Conservation (phyloP, 1,140 invertebrate genomes). For the Papilio xuthus region DNA sequence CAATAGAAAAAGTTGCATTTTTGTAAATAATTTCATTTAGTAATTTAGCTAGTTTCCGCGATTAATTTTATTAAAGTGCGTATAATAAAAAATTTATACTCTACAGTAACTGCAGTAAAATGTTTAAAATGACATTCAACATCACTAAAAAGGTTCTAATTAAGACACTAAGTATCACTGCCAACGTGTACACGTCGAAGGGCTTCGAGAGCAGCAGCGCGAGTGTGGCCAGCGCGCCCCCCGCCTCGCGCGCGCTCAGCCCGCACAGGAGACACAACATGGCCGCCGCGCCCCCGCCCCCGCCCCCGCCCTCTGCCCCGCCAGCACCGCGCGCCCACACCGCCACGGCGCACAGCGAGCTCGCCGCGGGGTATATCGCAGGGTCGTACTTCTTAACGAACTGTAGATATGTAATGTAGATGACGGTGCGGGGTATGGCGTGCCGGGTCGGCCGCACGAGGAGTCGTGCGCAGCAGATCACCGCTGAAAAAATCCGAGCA, state of each 20-base stretch:
- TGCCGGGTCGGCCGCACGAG: constrained; percentile 46
- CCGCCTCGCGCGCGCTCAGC: constrained; percentile 45
- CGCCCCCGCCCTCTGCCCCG: constrained; percentile 50
- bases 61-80: background rate
- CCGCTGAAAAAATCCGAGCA: constrained; percentile 78
- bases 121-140: constrained; percentile 62
- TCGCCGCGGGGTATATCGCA: constrained; percentile 48
- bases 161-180: constrained; percentile 74
- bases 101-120: constrained; percentile 51
- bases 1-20: background rate
- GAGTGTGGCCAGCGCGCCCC: constrained; percentile 53
- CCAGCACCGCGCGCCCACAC: constrained; percentile 45
- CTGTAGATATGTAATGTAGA: constrained; percentile 57
- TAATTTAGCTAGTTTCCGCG: background rate
- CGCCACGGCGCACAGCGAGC: constrained; percentile 48
- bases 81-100: constrained; percentile 6
- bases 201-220: constrained; percentile 64
- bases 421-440: constrained; percentile 59
- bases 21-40: constrained; percentile 23
- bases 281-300: constrained; percentile 48
- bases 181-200: constrained; percentile 70
- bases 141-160: constrained; percentile 65
- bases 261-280: constrained; percentile 41
- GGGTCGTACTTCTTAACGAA: constrained; percentile 57
- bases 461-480: constrained; percentile 68